Percentiles rank a stretch among this genome's conserved stretches.
These are phyloP conservation scores for Melanchra persicariae DNA, from an alignment of 2,888 invertebrate genomes.

Conservation along the genomic window DNA sequence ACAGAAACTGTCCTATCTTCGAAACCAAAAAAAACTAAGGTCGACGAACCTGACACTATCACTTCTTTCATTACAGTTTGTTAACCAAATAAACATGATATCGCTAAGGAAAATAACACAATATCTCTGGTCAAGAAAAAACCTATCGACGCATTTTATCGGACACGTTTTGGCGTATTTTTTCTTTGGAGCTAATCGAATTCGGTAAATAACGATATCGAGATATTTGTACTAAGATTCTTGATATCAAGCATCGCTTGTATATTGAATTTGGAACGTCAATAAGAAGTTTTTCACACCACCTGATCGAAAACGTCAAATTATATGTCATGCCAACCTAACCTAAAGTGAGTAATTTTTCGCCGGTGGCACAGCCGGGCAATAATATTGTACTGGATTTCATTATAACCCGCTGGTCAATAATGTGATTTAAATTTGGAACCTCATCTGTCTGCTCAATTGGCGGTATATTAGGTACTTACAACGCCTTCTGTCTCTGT, in stretches of 20 bases:
- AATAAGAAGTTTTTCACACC: constrained; percentile 69
- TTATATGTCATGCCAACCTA: no score
- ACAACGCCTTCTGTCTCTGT: no score
- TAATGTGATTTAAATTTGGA: no score
- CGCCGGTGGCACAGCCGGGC: no score
- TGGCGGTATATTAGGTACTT: no score
- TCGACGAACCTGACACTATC: constrained; percentile 81
- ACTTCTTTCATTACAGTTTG: constrained; percentile 87
- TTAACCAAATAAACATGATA: constrained; percentile 85
- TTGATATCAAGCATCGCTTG: constrained; percentile 79
- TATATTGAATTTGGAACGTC: constrained; percentile 77
- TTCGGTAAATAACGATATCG: constrained; percentile 79
- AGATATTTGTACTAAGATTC: constrained; percentile 75
- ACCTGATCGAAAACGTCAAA: no score
- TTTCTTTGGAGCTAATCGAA: constrained; percentile 85
- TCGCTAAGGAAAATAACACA: constrained; percentile 84
- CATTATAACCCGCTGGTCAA: no score
- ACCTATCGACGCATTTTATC: constrained; percentile 79
- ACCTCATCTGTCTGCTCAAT: no score
- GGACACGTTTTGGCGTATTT: constrained; percentile 83
- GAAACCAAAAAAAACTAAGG: constrained; percentile 69
- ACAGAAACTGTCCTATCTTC: constrained; percentile 57
- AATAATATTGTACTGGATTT: no score
- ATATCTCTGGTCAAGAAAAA: constrained; percentile 81
- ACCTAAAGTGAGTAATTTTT: no score